A percentile compares a stretch with the other conserved stretches of the same genome.
These are phyloP conservation scores for Anoplius nigerrimus DNA, from an alignment of 2,888 invertebrate species.

Conservation along the genomic window DNA sequence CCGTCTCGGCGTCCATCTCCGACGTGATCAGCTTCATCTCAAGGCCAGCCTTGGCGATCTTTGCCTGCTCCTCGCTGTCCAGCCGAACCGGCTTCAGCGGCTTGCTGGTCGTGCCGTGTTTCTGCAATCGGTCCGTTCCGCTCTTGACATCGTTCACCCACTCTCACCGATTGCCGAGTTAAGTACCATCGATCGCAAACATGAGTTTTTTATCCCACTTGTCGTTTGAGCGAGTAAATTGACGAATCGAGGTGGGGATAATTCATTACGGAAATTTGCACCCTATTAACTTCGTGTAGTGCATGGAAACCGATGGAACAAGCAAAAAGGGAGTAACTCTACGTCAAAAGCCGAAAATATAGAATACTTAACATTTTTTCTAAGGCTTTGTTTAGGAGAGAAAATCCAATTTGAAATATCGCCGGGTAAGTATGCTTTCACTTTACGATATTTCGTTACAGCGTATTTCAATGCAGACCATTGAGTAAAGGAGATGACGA, in stretches of 20 bases:
- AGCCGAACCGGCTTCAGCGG: constrained; percentile 92
- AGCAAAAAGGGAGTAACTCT: too few relatives aligned
- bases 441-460: too few relatives aligned
- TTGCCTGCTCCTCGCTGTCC: constrained; percentile 96
- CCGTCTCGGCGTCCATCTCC: constrained; percentile 96
- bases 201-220: not conserved
- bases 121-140: constrained; percentile 78
- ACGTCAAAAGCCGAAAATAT: too few relatives aligned
- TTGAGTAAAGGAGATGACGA: too few relatives aligned
- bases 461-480: too few relatives aligned
- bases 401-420: too few relatives aligned
- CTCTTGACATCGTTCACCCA: not conserved
- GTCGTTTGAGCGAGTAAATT: not conserved
- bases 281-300: too few relatives aligned
- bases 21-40: constrained; percentile 98
- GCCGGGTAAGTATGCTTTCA: too few relatives aligned
- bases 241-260: not conserved
- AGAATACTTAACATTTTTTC: too few relatives aligned
- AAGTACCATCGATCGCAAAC: not conserved
- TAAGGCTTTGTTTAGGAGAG: too few relatives aligned
- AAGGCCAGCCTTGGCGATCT: constrained; percentile 96
- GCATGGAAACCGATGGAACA: too few relatives aligned
- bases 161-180: not conserved
- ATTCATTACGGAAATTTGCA: too few relatives aligned
- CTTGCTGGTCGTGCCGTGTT: constrained; percentile 97